These are phyloP conservation scores for Stictonetta naevosa DNA, from an alignment of 2,113 vertebrate species.

Conservation along the genomic window DNA sequence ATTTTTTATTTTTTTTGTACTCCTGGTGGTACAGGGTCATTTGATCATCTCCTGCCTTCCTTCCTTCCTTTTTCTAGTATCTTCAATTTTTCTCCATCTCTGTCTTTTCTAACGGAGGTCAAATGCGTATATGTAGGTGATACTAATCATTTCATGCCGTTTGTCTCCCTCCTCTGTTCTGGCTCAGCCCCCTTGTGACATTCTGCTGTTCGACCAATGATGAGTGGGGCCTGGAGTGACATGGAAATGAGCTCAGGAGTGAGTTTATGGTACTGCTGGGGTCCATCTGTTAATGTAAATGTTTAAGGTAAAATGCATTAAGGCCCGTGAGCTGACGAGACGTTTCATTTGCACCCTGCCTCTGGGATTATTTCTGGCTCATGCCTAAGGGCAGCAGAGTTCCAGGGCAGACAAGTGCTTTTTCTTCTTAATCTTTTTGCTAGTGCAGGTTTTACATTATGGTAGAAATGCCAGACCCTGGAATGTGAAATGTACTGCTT, in stretches of 20 bases:
- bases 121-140: constrained; percentile 63
- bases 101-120: constrained; percentile 48
- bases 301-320: constrained; percentile 81
- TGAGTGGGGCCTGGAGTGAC: constrained; percentile 68
- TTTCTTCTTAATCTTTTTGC: constrained; percentile 41
- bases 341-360: constrained; percentile 76
- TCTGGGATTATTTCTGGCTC: constrained; percentile 68
- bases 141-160: constrained; percentile 35
- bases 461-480: neutral
- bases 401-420: constrained; percentile 6
- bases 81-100: neutral
- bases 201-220: constrained; percentile 59
- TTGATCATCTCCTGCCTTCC: neutral
- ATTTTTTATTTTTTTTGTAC: neutral
- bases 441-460: neutral
- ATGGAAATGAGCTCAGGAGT: constrained; percentile 74
- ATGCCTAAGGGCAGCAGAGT: constrained; percentile 46
- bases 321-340: constrained; percentile 67
- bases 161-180: constrained; percentile 58
- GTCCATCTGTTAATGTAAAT: constrained; percentile 84
- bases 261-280: constrained; percentile 77
- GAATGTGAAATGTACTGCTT: neutral
- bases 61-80: neutral
- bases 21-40: neutral
- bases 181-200: constrained; percentile 53